Percentiles rank a stretch among this genome's conserved stretches.
Conservation (phyloP, 2,797 vertebrate species). For the Echeneis naucrates region DNA sequence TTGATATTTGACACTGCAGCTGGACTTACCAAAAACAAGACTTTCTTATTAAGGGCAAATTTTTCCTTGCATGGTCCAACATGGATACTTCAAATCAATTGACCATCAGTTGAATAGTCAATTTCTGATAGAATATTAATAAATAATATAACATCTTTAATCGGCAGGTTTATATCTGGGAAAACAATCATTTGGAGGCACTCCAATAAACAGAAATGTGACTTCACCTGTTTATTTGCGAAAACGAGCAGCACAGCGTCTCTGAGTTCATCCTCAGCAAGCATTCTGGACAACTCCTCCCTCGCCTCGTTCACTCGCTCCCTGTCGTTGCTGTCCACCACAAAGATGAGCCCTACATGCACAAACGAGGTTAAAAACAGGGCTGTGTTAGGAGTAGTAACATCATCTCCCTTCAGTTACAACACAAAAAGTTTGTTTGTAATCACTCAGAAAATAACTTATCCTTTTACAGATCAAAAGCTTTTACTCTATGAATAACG, state of each 20-base stretch:
- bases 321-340: constrained; percentile 91
- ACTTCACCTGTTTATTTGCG: constrained; percentile 89
- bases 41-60: too few species aligned
- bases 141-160: too few species aligned
- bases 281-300: constrained; percentile 88
- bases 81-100: too few species aligned
- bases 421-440: neutral
- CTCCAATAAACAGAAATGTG: neutral
- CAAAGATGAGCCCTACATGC: constrained; percentile 88
- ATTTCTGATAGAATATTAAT: too few species aligned
- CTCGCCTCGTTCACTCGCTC: constrained; percentile 89
- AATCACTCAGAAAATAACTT: too few species aligned
- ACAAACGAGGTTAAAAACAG: neutral
- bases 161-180: too few species aligned
- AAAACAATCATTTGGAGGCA: neutral
- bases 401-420: neutral
- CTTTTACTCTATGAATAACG: constrained; percentile 2
- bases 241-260: constrained; percentile 90
- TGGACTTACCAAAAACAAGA: neutral
- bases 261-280: constrained; percentile 88
- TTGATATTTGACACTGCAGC: neutral
- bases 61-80: too few species aligned
- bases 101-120: too few species aligned
- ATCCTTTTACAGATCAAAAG: too few species aligned
- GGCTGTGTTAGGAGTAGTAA: neutral